Conservation (phyloP, 2,797 vertebrate genomes). For the Syncerus caffer region DNA sequence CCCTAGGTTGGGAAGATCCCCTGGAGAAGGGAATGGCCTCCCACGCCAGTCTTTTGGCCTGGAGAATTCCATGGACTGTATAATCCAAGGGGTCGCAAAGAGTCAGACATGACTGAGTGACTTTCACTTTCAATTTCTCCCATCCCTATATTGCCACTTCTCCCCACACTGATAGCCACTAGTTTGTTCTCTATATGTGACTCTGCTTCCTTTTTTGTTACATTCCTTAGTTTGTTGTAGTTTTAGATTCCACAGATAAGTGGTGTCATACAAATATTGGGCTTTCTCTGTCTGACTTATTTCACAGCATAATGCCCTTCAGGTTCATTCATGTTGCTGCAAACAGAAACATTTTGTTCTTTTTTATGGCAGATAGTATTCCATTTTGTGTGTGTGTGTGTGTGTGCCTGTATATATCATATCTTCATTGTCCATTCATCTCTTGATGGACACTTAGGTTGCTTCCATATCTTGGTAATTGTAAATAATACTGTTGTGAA, state of each 20-base stretch:
- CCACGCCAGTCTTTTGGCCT: neutral
- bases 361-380: neutral
- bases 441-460: neutral
- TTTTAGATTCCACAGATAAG: neutral
- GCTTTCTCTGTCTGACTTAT: neutral
- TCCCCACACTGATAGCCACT: neutral
- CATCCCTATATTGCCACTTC: neutral
- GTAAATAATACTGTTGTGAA: neutral
- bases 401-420: neutral
- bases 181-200: neutral
- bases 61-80: neutral
- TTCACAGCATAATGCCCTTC: neutral
- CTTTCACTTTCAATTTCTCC: neutral
- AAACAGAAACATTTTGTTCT: neutral
- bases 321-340: neutral
- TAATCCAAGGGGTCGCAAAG: neutral
- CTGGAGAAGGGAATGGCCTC: neutral
- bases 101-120: neutral
- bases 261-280: neutral
- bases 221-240: neutral
- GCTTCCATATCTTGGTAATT: neutral
- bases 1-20: neutral
- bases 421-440: neutral
- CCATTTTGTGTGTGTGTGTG: neutral
- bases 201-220: neutral